These are phyloP conservation scores for Andrena dorsata DNA, from an alignment of 2,888 invertebrate genomes.

Conservation along the genomic window DNA sequence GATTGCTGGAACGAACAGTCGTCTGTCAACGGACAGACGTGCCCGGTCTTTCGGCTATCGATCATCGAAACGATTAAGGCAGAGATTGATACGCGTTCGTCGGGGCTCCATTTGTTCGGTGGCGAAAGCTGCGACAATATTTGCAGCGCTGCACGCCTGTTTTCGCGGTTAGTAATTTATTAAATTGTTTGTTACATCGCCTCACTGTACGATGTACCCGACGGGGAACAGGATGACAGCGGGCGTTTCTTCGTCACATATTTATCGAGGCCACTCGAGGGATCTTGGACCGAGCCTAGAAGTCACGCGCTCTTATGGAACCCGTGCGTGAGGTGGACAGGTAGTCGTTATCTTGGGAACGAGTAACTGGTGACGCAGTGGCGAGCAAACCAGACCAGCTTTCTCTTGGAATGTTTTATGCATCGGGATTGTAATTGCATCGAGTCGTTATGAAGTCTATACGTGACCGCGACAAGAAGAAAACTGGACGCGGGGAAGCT, in stretches of 20 bases:
- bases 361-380: not conserved
- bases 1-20: slow-evolving; percentile 26
- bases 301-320: not conserved
- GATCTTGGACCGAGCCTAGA: not conserved
- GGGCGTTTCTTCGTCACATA: slow-evolving; percentile 1
- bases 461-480: too few relatives aligned
- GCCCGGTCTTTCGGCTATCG: slow-evolving; percentile 48
- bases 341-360: not conserved
- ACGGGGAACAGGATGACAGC: not conserved
- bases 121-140: slow-evolving; percentile 44
- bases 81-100: slow-evolving; percentile 56
- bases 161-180: slow-evolving; percentile 48
- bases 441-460: not conserved
- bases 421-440: not conserved
- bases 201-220: slow-evolving; percentile 15
- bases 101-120: slow-evolving; percentile 48
- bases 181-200: slow-evolving; percentile 39
- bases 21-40: slow-evolving; percentile 21
- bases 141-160: slow-evolving; percentile 39
- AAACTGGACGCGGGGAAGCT: not conserved
- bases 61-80: slow-evolving; percentile 66
- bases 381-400: too few relatives aligned
- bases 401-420: slow-evolving; percentile 1
- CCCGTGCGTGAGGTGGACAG: not conserved
- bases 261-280: not conserved